phyloP scores from a whole-genome alignment of 64 coral and sea anemone species.

The Exaiptasia diaphana region DNA sequence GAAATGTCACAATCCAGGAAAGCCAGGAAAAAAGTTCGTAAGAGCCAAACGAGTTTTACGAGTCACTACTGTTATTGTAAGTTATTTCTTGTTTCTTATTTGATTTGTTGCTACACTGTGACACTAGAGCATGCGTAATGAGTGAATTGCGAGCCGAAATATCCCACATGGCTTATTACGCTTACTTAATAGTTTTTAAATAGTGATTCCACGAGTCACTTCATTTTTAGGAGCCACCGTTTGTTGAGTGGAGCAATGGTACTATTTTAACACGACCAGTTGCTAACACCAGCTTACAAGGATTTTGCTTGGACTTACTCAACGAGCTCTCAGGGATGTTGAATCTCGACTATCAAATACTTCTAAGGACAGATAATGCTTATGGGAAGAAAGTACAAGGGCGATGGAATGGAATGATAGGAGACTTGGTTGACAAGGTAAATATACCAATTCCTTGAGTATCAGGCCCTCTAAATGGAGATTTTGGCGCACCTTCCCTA shows the following conservation, averaged over 20 bases:
- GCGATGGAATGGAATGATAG: conserved; percentile 41
- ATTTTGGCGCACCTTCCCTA: not conserved
- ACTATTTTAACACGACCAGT: conserved; percentile 4
- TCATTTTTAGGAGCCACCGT: not conserved
- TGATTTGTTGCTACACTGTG: too few relatives aligned
- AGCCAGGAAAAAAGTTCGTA: not conserved
- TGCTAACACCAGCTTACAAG: conserved; percentile 8
- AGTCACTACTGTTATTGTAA: conserved; percentile 44
- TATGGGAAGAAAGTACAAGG: conserved; percentile 21
- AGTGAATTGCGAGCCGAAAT: too few relatives aligned
- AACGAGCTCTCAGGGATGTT: conserved; percentile 20
- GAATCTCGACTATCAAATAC: conserved; percentile 12
- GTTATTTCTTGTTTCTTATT: too few relatives aligned
- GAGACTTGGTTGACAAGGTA: conserved; percentile 52
- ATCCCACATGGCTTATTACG: too few relatives aligned
- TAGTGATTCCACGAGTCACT: too few relatives aligned
- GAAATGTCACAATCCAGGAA: conserved; percentile 60
- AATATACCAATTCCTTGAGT: too few relatives aligned
- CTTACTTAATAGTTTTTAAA: too few relatives aligned
- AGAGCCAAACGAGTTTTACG: not conserved
- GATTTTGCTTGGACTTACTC: conserved; percentile 56
- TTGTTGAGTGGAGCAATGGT: conserved; percentile 5
- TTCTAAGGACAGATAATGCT: conserved; percentile 23
- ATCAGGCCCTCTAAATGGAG: not conserved
- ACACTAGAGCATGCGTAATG: too few relatives aligned